Evolutionary conservation across 2,888 invertebrate genomes (phyloP), one percentile per base, ranked within the genome.

Genomic region (Sinohyriopsis cumingii): DNA sequence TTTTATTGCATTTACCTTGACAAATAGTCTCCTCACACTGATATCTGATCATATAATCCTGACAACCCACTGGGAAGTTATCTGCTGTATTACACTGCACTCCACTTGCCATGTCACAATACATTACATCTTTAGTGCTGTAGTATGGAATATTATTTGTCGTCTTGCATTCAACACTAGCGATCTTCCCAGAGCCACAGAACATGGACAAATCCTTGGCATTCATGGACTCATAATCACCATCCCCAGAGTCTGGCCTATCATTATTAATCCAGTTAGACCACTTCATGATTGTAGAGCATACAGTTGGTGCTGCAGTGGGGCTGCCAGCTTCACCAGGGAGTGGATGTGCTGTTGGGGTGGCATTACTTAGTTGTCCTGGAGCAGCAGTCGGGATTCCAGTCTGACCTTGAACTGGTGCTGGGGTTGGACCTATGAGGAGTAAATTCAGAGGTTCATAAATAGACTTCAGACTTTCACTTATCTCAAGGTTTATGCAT

Each of bases 21-120:
- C 74, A 74, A 20, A 74, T 55, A 59, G 71, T 59, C 28, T 74
- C 66, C 25, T 82, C 76, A 65, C 87, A 87, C 63, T 78, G 82
- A 76, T 86, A 87, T 75, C 87, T 78, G 59, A 89, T 82, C 81
- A 86, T 86, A 75, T 86, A 89, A 72, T 89, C 87, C 12, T 75
- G 71, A 72, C 89, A 89, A 4, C 76, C 73, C 24, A 81, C 65
- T 19, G 82, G 79, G 63, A 65, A 67, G 69, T 82, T 85, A 25
- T 78, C 78, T 9, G 68, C 72, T 88, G 91, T 73, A 15, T 24
- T 53, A 86, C 96, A 96, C 5, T 93, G 89, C 0, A 96, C 91
- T 0, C 96, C 96, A 19, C 92, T 91, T 78, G 94, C 93, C 72
- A 95, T 86, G 67, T 84, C 79, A 75, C 89, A 89, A 12, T 73